Evolutionary conservation across 2,888 invertebrate species (phyloP).

Genomic region (Tanytarsus gracilentus): DNA sequence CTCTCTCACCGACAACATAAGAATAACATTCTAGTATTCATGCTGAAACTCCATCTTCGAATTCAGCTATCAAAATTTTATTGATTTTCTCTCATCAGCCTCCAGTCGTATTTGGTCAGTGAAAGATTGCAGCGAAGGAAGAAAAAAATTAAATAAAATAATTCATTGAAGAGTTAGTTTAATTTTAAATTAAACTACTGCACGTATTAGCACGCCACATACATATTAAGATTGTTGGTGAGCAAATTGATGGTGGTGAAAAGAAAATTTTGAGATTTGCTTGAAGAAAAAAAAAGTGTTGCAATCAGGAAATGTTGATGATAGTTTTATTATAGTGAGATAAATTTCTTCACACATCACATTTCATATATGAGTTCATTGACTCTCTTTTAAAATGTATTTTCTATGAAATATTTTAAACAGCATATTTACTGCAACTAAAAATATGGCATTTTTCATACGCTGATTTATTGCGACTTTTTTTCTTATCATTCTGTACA

Average conservation of each 20-base stretch:
- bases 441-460: no score
- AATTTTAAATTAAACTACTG: not conserved
- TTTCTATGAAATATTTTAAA: no score
- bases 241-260: not conserved
- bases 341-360: not conserved
- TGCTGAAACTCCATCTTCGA: slow-evolving; percentile 29
- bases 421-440: no score
- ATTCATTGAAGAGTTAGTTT: not conserved
- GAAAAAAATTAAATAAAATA: not conserved
- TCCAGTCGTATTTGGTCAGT: slow-evolving; percentile 27
- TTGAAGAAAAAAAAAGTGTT: not conserved
- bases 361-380: not conserved
- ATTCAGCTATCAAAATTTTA: slow-evolving; percentile 27
- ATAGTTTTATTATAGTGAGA: not conserved
- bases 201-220: not conserved
- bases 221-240: not conserved
- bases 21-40: slow-evolving; percentile 15
- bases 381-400: not conserved
- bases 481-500: not conserved
- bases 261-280: not conserved
- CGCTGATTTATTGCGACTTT: no score
- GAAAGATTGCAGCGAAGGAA: slow-evolving; percentile 3
- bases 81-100: slow-evolving; percentile 27
- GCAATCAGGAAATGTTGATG: not conserved
- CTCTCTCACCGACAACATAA: no score